Base-by-base conservation (phyloP, 2,113 vertebrate genomes). In the Papio anubis region DNA sequence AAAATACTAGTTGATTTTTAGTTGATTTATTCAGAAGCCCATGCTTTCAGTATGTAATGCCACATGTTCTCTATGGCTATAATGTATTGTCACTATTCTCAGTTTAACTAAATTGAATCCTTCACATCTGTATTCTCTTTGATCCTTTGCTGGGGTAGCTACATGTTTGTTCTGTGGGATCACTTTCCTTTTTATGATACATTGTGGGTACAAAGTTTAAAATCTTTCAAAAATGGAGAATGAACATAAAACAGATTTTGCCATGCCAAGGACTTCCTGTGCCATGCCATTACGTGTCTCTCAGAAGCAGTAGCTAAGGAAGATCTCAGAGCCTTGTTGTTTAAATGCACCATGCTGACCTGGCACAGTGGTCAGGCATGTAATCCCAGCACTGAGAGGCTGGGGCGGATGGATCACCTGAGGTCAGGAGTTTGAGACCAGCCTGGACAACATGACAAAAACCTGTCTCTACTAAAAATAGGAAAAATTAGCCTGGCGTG, bases 271-370 rank as follows among this genome's bases (percentile, higher is more conserved):
- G 25, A 61, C 25, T 88, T 70, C 43, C 8, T 48, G 40, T 55
- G 64, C 0, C 43, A 10, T 3, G 14, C 2, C 5, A 45, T 55
- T n/a, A 23, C 1, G 2, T n/a, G 13, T 32, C 23, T 50, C 6
- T 6, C 50, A 55, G 55, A 40, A 81, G 21, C 21, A 40, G 35
- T 2, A 7, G 9, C 27, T 45, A 35, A 55, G 8, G 6, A 50
- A 59, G 13, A 78, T 43, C 27, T 38, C 27, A 25, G 30, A 64
- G 23, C 8, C 12, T 38, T 59, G 8, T 7, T 61, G n/a, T 50
- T 35, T n/a, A 87, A 32, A 82, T 40, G 18, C 52, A 55, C 52
- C 52, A 18, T 55, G 17, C 52, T 7, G 6, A 55, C 52, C 52
- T 55, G 17, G 52, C 52, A 55, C 17, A 55, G 52, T 55, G 52